Evolutionary conservation across 2,797 vertebrate species (phyloP).

Genomic region (Pipistrellus nathusii): DNA sequence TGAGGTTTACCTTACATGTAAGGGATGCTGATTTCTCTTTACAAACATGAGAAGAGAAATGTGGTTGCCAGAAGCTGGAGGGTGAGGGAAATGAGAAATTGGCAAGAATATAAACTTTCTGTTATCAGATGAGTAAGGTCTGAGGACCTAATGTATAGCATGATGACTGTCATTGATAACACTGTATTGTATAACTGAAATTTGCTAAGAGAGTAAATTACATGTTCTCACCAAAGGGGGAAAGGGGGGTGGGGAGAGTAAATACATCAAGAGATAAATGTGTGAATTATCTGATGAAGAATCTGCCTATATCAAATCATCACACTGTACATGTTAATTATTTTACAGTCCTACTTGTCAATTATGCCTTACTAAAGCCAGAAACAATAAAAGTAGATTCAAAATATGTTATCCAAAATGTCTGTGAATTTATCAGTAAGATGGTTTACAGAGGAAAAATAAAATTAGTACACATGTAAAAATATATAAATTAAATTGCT

Average conservation of each 20-base stretch:
- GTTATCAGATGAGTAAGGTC: background rate
- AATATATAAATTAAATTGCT: background rate
- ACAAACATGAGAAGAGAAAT: background rate
- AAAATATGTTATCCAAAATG: background rate
- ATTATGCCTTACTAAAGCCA: background rate
- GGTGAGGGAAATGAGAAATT: background rate
- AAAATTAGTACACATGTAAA: background rate
- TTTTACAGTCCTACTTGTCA: background rate
- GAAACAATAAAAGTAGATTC: background rate
- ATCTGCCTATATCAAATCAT: background rate
- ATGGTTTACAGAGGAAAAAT: background rate
- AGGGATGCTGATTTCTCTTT: background rate
- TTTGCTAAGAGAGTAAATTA: background rate
- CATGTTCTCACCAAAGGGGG: background rate
- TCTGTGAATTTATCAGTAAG: background rate
- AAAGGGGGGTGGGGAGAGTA: rapidly evolving
- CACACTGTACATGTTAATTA: background rate
- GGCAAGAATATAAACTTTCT: background rate
- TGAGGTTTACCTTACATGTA: background rate
- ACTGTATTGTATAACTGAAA: background rate
- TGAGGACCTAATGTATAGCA: background rate
- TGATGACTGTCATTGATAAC: background rate
- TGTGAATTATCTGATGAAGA: background rate
- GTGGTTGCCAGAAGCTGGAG: background rate
- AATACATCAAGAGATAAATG: background rate